Base-by-base conservation (phyloP, 1,140 invertebrate genomes). In the Anastrepha ludens region DNA sequence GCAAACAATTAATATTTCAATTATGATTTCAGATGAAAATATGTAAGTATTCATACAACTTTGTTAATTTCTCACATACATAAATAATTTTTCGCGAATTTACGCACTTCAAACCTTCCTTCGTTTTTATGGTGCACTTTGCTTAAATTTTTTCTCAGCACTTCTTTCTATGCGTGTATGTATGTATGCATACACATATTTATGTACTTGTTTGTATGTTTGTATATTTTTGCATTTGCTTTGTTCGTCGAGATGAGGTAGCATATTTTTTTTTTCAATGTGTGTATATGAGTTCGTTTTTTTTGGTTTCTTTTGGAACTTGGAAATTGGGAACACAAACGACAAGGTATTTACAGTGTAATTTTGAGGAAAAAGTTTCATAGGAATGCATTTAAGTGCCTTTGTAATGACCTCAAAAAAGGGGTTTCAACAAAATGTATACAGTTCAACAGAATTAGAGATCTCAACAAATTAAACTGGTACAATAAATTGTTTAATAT, bases 201-300 rank as follows among this genome's bases (percentile, higher is more conserved):
- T 47, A 17, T 15, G 39, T 55, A 11, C 60, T 62, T 55, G 50
- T 55, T 44, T 78, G 47, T 55, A 78, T 88, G 64, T 87, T 87
- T 86, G 60, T 17, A 39, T 67, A 29, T 81, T 58, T 81, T 87
- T 87, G 47, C 55, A 81, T 88, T 74, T 85, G 62, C 81, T 78
- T 86, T 90, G 87, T 89, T 88, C 88, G 89, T 90, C 87, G 87
- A 87, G 90, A 89, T 90, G 89, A 90, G 89, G 90, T 91, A 90
- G 89, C 91, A 70, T 90, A 60, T 17, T 62, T 62, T 86, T 85
- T 74, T 74, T 74, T 86, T 62, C 62, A 17, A 86, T 41, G 47
- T 85, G 41, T 58, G 2, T 86, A 44, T 87, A 47, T 87, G 20
- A 64, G n/a, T 65, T 50, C 39, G 62, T 11, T 55, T 87, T 20